Conservation (phyloP, 2,888 invertebrate genomes). For the Scrobipalpa costella region DNA sequence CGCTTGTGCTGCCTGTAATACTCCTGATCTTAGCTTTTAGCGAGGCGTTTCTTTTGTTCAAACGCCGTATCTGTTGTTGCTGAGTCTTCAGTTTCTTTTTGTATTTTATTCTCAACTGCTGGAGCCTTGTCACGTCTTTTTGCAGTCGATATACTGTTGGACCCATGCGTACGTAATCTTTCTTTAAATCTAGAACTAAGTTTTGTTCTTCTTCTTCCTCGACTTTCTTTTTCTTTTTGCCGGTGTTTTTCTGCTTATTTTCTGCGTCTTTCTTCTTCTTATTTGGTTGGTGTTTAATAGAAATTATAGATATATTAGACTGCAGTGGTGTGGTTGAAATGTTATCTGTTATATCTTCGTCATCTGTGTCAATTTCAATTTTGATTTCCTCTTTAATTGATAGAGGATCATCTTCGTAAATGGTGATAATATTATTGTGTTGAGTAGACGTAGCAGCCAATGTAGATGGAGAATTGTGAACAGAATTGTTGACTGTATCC, state of each 20-base stretch:
- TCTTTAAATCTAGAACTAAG: neutral
- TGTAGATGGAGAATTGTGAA: neutral
- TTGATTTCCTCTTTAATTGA: neutral
- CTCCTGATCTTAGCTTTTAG: neutral
- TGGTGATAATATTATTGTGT: neutral
- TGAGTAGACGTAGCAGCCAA: neutral
- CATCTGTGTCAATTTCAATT: neutral
- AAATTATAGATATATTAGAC: conserved; percentile 2
- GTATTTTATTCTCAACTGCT: neutral
- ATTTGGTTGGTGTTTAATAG: neutral
- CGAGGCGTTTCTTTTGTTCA: neutral
- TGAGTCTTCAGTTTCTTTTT: neutral
- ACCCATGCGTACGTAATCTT: neutral
- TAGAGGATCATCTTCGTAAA: neutral
- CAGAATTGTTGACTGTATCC: neutral
- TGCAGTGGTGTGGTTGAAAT: neutral
- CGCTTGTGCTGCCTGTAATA: neutral
- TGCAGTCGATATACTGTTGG: neutral
- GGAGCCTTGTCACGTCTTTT: neutral
- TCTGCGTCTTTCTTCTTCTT: neutral
- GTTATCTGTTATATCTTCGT: neutral
- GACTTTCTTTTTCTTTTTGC: neutral
- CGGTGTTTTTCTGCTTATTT: neutral
- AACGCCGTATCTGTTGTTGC: neutral
- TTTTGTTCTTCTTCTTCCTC: neutral